Base-by-base conservation (phyloP, 2,113 vertebrate species). In the Cephalopholis sonnerati region DNA sequence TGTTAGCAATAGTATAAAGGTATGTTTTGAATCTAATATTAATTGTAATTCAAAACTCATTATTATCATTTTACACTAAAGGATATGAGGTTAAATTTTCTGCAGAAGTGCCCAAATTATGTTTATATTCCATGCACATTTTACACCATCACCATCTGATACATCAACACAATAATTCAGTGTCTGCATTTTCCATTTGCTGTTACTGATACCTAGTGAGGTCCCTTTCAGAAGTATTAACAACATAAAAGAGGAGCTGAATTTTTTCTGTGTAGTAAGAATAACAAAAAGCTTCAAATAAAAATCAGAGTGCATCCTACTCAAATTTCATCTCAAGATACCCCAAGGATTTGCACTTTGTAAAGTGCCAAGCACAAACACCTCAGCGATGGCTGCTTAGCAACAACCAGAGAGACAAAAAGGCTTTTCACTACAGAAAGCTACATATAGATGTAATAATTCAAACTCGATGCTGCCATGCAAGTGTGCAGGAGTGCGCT, bases 361-460 rank as follows among this genome's bases (percentile, higher is more conserved):
- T 22, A 13, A 32, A 17, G 12, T 11, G 18, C n/a, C 9, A 25
- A 55, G 63, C 39, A 48, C 20, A 67, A 63, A 57, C 27, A 68
- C 55, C 44, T 25, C 24, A 0, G 68, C 27, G 25, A 22, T 46
- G 51, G 68, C 27, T 71, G 66, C 80, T 83, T 66, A n/a, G 48
- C 76, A 87, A 72, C 80, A 65, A 71, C 3, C 2, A 62, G 16
- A 51, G 53, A 50, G 64, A 50, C 61, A 54, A 32, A 17, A 57
- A 66, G 22, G 24, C 18, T 55, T 59, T 50, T 62, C 29, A 32
- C 48, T 39, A 62, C 48, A 66, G n/a, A 48, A 8, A 8, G 16
- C 41, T 41, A 48, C 20, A 29, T 55, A 24, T 2, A 73, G 36
- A 59, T 41, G 63, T 18, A 61, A 64, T 41, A 64, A 64, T 18